A percentile compares a stretch with the other conserved stretches of the same genome.
Evolutionary conservation across 2,113 vertebrate species (phyloP).

Genomic region (Chloropsis cyanopogon): DNA sequence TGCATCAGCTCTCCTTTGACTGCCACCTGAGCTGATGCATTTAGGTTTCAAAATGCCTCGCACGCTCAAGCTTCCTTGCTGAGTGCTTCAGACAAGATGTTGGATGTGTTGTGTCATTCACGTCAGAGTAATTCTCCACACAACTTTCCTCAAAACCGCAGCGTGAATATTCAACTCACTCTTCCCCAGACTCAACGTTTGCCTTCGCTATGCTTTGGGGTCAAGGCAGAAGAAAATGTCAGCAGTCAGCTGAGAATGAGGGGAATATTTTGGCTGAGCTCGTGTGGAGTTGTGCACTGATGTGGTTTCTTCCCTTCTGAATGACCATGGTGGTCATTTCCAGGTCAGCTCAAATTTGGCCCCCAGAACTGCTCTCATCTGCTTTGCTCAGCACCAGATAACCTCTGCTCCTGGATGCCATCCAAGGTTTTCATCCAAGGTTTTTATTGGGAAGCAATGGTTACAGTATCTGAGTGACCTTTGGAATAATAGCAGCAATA

Average conservation of each 20-base stretch:
- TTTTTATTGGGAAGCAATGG: background rate
- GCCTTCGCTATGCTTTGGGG: background rate
- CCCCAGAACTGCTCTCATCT: background rate
- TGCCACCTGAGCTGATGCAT: background rate
- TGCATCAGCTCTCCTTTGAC: background rate
- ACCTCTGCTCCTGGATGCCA: background rate
- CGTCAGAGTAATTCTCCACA: background rate
- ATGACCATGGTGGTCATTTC: accelerated
- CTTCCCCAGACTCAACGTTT: background rate
- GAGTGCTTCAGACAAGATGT: background rate
- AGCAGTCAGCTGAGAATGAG: background rate
- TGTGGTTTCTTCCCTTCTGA: background rate
- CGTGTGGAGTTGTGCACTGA: accelerated
- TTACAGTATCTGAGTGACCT: background rate
- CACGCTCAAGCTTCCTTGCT: background rate
- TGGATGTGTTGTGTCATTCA: conserved; percentile 25
- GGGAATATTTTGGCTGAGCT: background rate
- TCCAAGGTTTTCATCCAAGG: background rate
- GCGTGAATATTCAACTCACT: conserved; percentile 10
- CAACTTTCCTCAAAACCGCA: background rate
- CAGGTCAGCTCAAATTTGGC: background rate
- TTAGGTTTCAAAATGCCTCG: background rate
- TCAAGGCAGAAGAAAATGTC: background rate
- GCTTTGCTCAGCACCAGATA: background rate
- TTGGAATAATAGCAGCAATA: background rate